Evolutionary conservation across 2,113 vertebrate genomes (phyloP).

Genomic region (Oryzias melastigma): DNA sequence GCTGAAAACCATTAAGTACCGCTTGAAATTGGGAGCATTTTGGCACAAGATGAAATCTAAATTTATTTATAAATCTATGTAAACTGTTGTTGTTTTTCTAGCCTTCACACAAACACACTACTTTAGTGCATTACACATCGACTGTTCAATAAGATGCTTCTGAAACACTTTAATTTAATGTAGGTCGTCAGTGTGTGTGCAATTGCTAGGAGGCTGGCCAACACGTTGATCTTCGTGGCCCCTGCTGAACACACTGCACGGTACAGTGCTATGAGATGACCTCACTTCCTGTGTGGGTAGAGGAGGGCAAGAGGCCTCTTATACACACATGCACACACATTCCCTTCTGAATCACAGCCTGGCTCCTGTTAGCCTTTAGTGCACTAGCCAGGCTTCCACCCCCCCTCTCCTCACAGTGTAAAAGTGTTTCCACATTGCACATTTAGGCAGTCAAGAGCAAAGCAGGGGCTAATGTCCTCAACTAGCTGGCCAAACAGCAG

Average conservation of each 20-base stretch:
- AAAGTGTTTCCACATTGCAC: slow-evolving; percentile 53
- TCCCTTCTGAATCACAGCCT: slow-evolving; percentile 44
- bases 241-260: slow-evolving; percentile 51
- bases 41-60: slow-evolving; percentile 18
- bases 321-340: slow-evolving; percentile 36
- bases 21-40: slow-evolving; percentile 26
- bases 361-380: slow-evolving; percentile 61
- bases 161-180: slow-evolving; percentile 20
- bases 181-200: slow-evolving; percentile 23
- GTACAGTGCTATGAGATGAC: slow-evolving; percentile 60
- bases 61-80: slow-evolving; percentile 6
- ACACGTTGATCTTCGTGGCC: slow-evolving; percentile 64
- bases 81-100: slow-evolving; percentile 11
- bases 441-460: slow-evolving; percentile 50
- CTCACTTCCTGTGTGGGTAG: slow-evolving; percentile 77
- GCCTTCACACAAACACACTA: not conserved
- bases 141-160: slow-evolving; percentile 12
- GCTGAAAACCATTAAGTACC: slow-evolving; percentile 39
- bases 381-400: slow-evolving; percentile 37
- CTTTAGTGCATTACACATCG: not conserved
- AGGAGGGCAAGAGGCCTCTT: slow-evolving; percentile 62
- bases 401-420: slow-evolving; percentile 35
- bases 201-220: slow-evolving; percentile 51
- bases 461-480: slow-evolving; percentile 65
- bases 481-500: slow-evolving; percentile 65